Conservation (phyloP, 1,140 invertebrate species). For the Periplaneta americana region DNA sequence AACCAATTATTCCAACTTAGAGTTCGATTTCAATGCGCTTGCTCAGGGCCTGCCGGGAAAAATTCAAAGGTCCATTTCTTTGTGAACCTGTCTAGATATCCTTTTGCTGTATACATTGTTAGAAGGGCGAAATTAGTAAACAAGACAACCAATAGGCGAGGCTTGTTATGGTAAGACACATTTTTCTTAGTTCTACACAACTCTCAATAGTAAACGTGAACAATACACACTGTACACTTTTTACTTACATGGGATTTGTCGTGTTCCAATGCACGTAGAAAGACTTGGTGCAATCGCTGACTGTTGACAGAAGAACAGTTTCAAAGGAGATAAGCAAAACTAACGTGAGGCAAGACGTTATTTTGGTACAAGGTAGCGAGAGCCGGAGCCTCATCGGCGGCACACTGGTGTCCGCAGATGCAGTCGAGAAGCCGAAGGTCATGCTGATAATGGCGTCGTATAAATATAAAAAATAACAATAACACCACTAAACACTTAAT, state of each 20-base stretch:
- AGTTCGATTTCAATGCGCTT: too few species aligned
- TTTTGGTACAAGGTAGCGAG: conserved; percentile 32
- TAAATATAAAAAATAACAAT: neutral
- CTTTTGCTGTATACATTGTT: too few species aligned
- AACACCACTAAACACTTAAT: neutral
- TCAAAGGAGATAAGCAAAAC: conserved; percentile 70
- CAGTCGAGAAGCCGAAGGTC: neutral
- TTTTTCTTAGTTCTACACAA: too few species aligned
- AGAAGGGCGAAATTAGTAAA: too few species aligned
- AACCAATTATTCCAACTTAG: too few species aligned
- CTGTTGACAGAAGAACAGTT: conserved; percentile 64
- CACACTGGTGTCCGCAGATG: neutral
- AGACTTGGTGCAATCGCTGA: conserved; percentile 73
- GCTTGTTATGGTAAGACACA: too few species aligned
- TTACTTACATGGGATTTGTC: conserved; percentile 69
- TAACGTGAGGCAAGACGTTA: conserved; percentile 58
- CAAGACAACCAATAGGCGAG: too few species aligned
- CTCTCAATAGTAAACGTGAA: too few species aligned
- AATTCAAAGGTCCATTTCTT: too few species aligned
- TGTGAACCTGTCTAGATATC: too few species aligned
- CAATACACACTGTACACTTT: too few species aligned
- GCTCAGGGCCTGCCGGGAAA: too few species aligned
- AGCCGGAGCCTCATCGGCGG: neutral
- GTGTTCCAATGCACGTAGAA: conserved; percentile 85
- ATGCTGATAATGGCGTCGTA: neutral